Conservation (phyloP, 2,113 vertebrate species). For the Ailuropoda melanoleuca region DNA sequence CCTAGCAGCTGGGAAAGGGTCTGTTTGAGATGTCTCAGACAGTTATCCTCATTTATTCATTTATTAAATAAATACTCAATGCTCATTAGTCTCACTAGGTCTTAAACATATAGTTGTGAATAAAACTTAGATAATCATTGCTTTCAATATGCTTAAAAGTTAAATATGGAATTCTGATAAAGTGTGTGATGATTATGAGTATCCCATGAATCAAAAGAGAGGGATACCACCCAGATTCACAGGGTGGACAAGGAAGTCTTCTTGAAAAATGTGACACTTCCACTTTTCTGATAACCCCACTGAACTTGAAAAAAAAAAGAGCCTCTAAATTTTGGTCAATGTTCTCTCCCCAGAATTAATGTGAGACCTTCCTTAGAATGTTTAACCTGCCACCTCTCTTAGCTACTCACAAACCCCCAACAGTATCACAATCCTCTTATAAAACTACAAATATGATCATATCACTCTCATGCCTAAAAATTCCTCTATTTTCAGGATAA, state of each 20-base stretch:
- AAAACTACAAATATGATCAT: background rate
- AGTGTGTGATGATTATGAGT: background rate
- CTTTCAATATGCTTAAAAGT: background rate
- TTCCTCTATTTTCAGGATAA: background rate
- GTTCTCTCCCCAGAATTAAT: background rate
- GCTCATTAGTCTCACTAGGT: background rate
- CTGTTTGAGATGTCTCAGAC: background rate
- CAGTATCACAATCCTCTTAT: background rate
- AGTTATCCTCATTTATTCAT: constrained; percentile 4
- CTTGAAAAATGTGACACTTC: background rate
- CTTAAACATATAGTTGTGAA: background rate
- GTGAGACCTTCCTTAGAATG: background rate
- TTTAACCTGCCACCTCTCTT: background rate
- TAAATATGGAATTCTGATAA: background rate
- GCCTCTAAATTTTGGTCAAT: background rate
- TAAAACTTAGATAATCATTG: background rate
- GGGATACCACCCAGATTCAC: background rate
- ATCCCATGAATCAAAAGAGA: background rate
- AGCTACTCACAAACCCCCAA: background rate
- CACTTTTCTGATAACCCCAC: background rate
- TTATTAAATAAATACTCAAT: background rate
- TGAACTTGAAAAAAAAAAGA: background rate
- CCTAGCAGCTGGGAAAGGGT: background rate
- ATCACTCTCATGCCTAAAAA: background rate
- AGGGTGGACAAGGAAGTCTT: background rate